phyloP scores from a whole-genome alignment of 2,113 vertebrate species.

The Salvelinus namaycush region DNA sequence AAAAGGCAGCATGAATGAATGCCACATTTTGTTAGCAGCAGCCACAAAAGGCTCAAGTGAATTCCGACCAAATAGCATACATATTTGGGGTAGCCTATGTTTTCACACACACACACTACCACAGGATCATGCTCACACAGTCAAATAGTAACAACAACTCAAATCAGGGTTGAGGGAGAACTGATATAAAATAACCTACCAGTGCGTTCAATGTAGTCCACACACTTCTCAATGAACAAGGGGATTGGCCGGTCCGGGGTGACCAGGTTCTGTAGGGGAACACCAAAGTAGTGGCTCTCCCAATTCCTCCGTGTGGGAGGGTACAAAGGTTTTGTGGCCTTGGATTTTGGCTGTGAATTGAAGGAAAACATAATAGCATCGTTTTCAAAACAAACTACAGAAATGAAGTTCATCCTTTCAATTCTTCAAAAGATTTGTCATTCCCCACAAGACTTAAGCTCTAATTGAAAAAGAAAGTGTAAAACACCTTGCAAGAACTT shows the following conservation, averaged over 20 bases:
- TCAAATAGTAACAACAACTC: not conserved
- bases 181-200: conserved; percentile 74
- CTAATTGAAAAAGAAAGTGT: conserved; percentile 22
- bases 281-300: conserved; percentile 99
- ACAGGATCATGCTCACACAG: not conserved
- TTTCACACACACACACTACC: too few relatives aligned
- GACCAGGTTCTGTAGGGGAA: conserved; percentile 92
- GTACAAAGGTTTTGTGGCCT: conserved; percentile 78
- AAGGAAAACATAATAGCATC: not conserved
- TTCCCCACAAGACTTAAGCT: conserved; percentile 33
- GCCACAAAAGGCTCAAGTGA: conserved; percentile 41
- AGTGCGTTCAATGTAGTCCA: conserved; percentile 95
- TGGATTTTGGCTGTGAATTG: conserved; percentile 64
- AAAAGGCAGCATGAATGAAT: conserved; percentile 36
- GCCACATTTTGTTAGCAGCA: conserved; percentile 45
- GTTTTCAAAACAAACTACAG: not conserved
- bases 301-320: conserved; percentile 96
- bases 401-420: conserved; percentile 15
- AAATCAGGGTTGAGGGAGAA: not conserved
- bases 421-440: conserved; percentile 30
- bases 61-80: conserved; percentile 52
- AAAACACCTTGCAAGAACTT: conserved; percentile 37
- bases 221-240: conserved; percentile 96
- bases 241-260: conserved; percentile 89
- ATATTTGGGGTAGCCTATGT: conserved; percentile 26